Base-by-base conservation (phyloP, 1,140 invertebrate genomes). In the Brachystomella parvula region DNA sequence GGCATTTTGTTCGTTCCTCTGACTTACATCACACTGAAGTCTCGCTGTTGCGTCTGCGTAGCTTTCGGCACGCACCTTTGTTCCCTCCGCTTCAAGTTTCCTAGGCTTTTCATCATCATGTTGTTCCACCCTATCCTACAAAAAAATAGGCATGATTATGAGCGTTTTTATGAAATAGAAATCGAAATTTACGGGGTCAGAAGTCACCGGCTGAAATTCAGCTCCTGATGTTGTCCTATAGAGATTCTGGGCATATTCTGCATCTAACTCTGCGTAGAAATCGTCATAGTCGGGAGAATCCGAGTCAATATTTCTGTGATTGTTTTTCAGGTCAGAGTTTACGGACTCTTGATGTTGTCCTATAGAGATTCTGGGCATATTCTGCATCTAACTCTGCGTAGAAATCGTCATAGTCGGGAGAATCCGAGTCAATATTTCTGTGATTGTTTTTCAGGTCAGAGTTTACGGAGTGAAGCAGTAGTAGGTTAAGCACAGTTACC, bases 251-350 rank as follows among this genome's bases (percentile, higher is more conserved):
- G 9, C 12, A 53, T 53, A 53, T 24, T 53, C 49, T 53, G 12
- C 24, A 15, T 53, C 49, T 26, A 53, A 53, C 24, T 53, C 9
- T 6, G 21, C 49, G 21, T 53, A 53, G 15, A 15, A 6, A 19
- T 53, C 49, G 3, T 53, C 49, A 26, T 53, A 53, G 24, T 53
- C 49, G 3, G 49, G 24, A 15, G 49, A 53, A 53, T 53, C 49
- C 6, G 49, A 53, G 24, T 53, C 21, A 26, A 53, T 53, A 19
- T n/a, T n/a, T n/a, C n/a, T n/a, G n/a, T n/a, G n/a, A n/a, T n/a
- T n/a, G n/a, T n/a, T n/a, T n/a, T n/a, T n/a, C n/a, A n/a, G n/a
- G n/a, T n/a, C n/a, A n/a, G n/a, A n/a, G n/a, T n/a, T n/a, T n/a
- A n/a, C n/a, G n/a, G n/a, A n/a, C 6, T 39, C 6, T 9, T 19